Evolutionary conservation across 2,888 invertebrate species (phyloP).

Genomic region (Tribolium freemani): DNA sequence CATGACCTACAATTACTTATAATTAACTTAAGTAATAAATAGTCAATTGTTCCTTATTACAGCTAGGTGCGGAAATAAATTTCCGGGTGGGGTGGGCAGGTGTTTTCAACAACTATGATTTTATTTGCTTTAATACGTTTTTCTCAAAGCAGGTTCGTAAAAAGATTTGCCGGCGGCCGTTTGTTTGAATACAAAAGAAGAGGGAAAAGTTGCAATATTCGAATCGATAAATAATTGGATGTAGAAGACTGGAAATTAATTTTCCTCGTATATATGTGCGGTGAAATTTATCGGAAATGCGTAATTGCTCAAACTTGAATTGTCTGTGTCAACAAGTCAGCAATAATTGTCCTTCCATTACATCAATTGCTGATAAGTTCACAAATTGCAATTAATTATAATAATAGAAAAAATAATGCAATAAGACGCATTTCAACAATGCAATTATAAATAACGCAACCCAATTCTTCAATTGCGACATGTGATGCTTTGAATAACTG

Average conservation of each 20-base stretch:
- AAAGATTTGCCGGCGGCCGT: neutral
- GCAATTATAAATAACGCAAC: neutral
- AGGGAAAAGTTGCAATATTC: neutral
- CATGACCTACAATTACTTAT: neutral
- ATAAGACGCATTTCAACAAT: neutral
- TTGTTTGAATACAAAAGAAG: neutral
- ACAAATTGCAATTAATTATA: neutral
- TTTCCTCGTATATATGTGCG: too few species aligned
- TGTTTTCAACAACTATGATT: neutral
- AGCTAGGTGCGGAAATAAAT: neutral
- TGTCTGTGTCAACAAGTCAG: neutral
- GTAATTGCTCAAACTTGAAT: neutral
- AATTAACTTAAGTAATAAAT: neutral
- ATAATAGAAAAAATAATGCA: neutral
- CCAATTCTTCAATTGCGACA: neutral
- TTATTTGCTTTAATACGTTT: neutral
- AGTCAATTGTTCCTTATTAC: neutral
- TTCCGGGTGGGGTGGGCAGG: neutral
- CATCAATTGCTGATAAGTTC: neutral
- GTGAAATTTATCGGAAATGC: neutral
- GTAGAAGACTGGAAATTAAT: neutral
- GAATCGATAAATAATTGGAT: neutral
- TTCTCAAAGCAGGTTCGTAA: neutral
- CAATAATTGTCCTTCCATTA: neutral
- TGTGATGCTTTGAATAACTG: neutral